Base-by-base conservation (phyloP, 2,113 vertebrate genomes). In the Silurus meridionalis region DNA sequence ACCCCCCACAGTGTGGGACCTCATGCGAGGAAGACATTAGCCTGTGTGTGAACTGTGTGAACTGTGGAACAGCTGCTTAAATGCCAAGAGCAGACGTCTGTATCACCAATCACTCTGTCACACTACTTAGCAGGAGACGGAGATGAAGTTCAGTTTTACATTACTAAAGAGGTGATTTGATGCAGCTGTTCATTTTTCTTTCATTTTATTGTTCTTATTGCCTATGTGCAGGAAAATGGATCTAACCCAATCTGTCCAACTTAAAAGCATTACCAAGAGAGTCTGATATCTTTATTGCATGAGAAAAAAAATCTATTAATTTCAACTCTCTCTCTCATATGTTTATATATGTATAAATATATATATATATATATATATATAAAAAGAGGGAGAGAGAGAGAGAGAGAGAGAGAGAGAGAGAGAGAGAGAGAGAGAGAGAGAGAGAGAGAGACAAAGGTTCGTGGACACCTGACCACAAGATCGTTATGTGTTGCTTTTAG, bases 21-120 rank as follows among this genome's bases (percentile, higher is more conserved):
- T 85, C 84, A 69, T 53, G 61, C 61, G 84, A 85, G 25, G 75
- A 69, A 80, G 63, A 85, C 50, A 85, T 85, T 85, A 85, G 84
- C 77, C 84, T 19, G 63, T 46, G 75, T 61, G 69, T 74, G 57
- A 57, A 28, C 50, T 83, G 64, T 63, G 83, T 50, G 83, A 85
- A 58, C 75, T 69, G 75, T 58, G 63, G 19, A 58, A 80, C 77
- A 67, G 55, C 77, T 86, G 77, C 64, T 71, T 86, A 86, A 86
- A 80, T 60, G 77, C 61, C 84, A 48, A 15, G 77, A 69, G 25
- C 74, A 58, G 77, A 66, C n/a, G 84, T 55, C 64, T 19, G 74
- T 23, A 28, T 69, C 61, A 28, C 84, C 63, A 57, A 67, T 86
- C 77, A 71, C 53, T 23, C 84, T 71, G 84, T 48, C 53, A 60